Percentiles rank a stretch among this genome's conserved stretches.
phyloP scores from a whole-genome alignment of 2,888 invertebrate species.

The Amphipyra berbera region DNA sequence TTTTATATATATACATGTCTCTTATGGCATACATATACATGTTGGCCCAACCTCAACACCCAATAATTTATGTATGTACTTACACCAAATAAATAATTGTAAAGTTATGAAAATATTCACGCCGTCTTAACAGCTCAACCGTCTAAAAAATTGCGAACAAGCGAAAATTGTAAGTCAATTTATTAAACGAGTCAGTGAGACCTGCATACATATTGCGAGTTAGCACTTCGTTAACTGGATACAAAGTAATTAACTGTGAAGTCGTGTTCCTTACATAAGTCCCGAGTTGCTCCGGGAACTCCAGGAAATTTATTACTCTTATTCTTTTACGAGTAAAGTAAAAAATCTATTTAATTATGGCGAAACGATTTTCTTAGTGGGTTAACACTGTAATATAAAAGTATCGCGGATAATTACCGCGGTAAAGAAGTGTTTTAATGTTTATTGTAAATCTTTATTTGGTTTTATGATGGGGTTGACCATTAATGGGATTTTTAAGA shows the following conservation, averaged over 20 bases:
- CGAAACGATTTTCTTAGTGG: conserved; percentile 56
- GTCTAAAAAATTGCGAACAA: conserved; percentile 40
- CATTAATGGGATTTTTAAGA: neutral
- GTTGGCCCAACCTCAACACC: neutral
- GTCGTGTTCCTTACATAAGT: conserved; percentile 72
- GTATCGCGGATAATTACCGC: conserved; percentile 13
- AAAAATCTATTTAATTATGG: conserved; percentile 73
- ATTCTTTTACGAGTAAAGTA: conserved; percentile 65
- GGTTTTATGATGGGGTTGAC: conserved; percentile 32
- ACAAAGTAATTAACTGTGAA: conserved; percentile 83
- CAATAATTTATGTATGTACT: neutral
- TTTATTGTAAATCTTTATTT: conserved; percentile 23
- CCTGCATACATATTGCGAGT: conserved; percentile 75
- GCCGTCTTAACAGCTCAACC: conserved; percentile 33
- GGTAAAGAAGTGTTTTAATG: conserved; percentile 14
- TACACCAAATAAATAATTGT: conserved; percentile 24
- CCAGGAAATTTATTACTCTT: conserved; percentile 73
- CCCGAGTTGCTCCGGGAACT: conserved; percentile 64
- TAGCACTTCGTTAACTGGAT: conserved; percentile 80
- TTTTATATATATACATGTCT: no score
- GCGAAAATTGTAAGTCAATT: conserved; percentile 59
- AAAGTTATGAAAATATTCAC: conserved; percentile 37
- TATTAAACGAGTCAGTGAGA: conserved; percentile 61
- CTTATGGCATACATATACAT: neutral
- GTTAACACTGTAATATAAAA: conserved; percentile 28